Evolutionary conservation across 2,797 vertebrate genomes (phyloP).

Genomic region (Helostoma temminkii): DNA sequence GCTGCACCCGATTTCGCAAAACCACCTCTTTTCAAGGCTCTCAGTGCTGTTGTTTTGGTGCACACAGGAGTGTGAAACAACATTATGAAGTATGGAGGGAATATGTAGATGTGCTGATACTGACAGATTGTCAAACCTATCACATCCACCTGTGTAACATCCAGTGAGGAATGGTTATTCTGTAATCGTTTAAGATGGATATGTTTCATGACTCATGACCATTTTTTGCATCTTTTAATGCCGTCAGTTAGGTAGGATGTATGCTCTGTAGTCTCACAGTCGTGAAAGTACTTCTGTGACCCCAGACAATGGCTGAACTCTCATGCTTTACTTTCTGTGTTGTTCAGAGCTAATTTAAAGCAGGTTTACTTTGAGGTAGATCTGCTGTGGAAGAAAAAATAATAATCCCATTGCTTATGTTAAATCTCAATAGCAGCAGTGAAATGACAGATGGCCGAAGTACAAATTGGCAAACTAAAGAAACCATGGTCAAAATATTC

Average conservation of each 20-base stretch:
- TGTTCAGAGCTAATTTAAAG: conserved; percentile 46
- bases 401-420: conserved; percentile 42
- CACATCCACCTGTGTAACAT: conserved; percentile 44
- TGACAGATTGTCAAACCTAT: conserved; percentile 9
- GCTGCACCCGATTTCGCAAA: too few relatives aligned
- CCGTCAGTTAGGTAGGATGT: not conserved
- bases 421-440: conserved; percentile 19
- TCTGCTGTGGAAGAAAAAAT: conserved; percentile 21
- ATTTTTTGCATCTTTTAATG: not conserved
- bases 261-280: not conserved
- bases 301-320: conserved; percentile 17
- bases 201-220: not conserved
- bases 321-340: not conserved
- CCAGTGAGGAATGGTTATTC: not conserved
- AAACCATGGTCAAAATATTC: conserved; percentile 5
- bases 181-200: not conserved
- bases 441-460: conserved; percentile 41
- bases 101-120: conserved; percentile 58
- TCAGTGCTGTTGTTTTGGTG: too few relatives aligned
- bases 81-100: conserved; percentile 55
- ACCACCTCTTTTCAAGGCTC: too few relatives aligned
- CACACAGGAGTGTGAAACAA: too few relatives aligned
- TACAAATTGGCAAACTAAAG: conserved; percentile 6
- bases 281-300: conserved; percentile 7
- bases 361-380: conserved; percentile 29